Evolutionary conservation across 2,888 invertebrate genomes (phyloP).

Genomic region (Diarsia mendica): DNA sequence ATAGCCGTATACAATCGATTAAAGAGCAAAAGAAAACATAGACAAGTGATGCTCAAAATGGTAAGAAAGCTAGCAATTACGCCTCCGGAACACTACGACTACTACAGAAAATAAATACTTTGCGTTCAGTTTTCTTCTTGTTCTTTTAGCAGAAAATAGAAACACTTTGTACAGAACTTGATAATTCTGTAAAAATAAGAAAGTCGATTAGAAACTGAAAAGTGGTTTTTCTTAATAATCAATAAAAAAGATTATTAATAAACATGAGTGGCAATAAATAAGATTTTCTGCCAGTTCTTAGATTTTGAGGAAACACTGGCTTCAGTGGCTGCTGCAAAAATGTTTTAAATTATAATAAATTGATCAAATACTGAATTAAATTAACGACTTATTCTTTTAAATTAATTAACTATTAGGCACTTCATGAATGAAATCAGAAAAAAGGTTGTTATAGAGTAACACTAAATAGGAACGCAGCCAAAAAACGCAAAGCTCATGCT

Average conservation of each 20-base stretch:
- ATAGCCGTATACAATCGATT: not conserved
- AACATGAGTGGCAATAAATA: not conserved
- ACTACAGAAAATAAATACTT: slow-evolving; percentile 19
- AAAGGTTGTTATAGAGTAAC: not conserved
- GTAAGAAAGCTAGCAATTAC: rapidly evolving
- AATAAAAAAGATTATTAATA: not conserved
- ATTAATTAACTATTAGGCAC: not conserved
- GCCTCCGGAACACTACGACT: not conserved
- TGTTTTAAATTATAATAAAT: too few species aligned
- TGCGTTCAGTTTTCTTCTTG: slow-evolving; percentile 16
- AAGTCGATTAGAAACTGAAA: not conserved
- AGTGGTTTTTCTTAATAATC: not conserved
- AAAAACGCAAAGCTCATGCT: slow-evolving; percentile 62
- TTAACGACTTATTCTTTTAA: not conserved
- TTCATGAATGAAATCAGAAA: slow-evolving; percentile 26
- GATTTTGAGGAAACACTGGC: too few species aligned
- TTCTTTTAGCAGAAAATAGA: not conserved
- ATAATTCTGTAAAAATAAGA: not conserved
- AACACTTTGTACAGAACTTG: not conserved
- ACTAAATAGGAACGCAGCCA: slow-evolving; percentile 70
- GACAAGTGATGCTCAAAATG: not conserved
- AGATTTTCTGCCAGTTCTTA: not conserved
- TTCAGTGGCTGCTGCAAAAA: not conserved
- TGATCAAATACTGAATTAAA: not conserved
- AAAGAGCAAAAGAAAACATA: slow-evolving; percentile 5